Percentiles rank a stretch among this genome's conserved stretches.
Evolutionary conservation across 2,888 invertebrate species (phyloP).

Genomic region (Campoplex capitator): DNA sequence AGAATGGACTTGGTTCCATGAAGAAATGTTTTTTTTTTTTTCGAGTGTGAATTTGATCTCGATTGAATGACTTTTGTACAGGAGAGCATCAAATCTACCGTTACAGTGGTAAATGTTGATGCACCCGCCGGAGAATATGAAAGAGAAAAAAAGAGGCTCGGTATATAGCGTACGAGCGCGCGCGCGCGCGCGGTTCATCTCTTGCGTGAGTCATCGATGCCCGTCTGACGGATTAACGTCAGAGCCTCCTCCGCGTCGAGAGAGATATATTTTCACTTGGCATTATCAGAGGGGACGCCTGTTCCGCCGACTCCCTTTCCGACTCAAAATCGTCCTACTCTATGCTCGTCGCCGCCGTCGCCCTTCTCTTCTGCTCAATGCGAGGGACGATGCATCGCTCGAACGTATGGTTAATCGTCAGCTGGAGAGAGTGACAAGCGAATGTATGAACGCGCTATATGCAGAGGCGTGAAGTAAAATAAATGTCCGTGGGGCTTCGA

Average conservation of each 20-base stretch:
- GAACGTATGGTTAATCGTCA: not conserved
- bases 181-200: not conserved
- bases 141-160: not conserved
- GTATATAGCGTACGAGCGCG: not conserved
- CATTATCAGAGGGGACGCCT: not conserved
- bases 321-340: not conserved
- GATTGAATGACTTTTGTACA: not conserved
- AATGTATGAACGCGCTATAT: too few relatives aligned
- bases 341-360: not conserved
- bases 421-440: too few relatives aligned
- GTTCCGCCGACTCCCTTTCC: not conserved
- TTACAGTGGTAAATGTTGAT: not conserved
- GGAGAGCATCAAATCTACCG: not conserved
- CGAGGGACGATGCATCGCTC: not conserved
- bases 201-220: not conserved
- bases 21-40: too few relatives aligned
- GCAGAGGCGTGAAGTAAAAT: too few relatives aligned
- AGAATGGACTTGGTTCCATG: too few relatives aligned
- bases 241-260: not conserved
- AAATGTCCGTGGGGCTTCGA: too few relatives aligned
- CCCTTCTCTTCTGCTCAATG: too few relatives aligned
- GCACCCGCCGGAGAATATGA: slow-evolving; percentile 2
- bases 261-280: not conserved
- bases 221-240: slow-evolving; percentile 2
- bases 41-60: not conserved